A percentile compares a stretch with the other conserved stretches of the same genome.
phyloP scores from a whole-genome alignment of 2,113 vertebrate species.

The Petrocephalus zakoni region DNA sequence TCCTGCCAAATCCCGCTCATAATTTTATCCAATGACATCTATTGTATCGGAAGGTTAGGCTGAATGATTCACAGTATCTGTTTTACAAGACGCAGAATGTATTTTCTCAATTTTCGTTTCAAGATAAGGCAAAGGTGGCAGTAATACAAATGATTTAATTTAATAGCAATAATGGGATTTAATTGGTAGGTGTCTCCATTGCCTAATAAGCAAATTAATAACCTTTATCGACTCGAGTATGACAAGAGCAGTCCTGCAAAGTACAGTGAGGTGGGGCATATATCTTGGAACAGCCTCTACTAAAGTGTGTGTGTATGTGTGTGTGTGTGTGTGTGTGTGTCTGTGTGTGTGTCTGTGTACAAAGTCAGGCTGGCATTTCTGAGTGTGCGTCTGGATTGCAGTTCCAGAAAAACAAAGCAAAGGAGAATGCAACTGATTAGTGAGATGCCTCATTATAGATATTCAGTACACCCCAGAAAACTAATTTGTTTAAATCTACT shows the following conservation, averaged over 20 bases:
- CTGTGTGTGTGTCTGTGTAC: not conserved
- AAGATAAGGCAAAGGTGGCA: not conserved
- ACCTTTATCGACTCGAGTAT: not conserved
- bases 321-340: not conserved
- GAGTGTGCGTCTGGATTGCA: not conserved
- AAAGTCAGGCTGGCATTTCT: not conserved
- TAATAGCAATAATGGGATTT: not conserved
- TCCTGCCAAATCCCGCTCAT: not conserved
- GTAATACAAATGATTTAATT: not conserved
- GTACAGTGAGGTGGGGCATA: not conserved
- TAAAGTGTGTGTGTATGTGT: not conserved
- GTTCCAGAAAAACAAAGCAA: not conserved
- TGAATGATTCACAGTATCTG: not conserved
- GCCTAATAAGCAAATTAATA: not conserved
- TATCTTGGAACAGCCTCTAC: not conserved
- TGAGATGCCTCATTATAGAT: constrained; percentile 7
- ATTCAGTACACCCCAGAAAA: not conserved
- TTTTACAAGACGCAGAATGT: not conserved
- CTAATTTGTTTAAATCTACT: constrained; percentile 6
- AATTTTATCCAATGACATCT: constrained; percentile 8
- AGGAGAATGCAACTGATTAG: constrained; percentile 3
- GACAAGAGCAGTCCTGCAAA: not conserved
- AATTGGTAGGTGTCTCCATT: not conserved
- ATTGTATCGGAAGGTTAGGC: not conserved
- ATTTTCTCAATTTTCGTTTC: not conserved